These are phyloP conservation scores for Dynastes grantii DNA, from an alignment of 2,888 invertebrate species.

Conservation along the genomic window DNA sequence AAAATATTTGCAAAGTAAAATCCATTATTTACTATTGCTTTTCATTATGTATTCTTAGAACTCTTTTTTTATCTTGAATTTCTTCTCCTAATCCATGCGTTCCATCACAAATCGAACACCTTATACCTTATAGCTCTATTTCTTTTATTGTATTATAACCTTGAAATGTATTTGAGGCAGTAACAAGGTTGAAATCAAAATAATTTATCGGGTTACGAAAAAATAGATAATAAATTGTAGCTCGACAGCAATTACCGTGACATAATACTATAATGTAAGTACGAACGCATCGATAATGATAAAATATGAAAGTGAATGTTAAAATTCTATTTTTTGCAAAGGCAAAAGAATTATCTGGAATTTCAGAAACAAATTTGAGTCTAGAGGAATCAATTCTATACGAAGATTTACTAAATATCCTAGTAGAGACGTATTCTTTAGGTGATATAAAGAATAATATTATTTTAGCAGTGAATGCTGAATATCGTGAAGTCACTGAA, in stretches of 20 bases:
- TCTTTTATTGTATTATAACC: not conserved
- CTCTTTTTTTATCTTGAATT: too few relatives aligned
- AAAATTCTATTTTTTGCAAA: slow-evolving; percentile 92
- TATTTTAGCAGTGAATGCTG: slow-evolving; percentile 88
- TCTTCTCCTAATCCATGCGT: too few relatives aligned
- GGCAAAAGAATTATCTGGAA: slow-evolving; percentile 87
- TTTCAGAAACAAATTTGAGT: slow-evolving; percentile 73
- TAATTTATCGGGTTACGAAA: not conserved
- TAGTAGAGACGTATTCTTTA: slow-evolving; percentile 78
- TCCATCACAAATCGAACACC: too few relatives aligned
- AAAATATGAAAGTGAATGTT: slow-evolving; percentile 73
- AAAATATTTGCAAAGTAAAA: too few relatives aligned
- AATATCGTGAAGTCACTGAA: slow-evolving; percentile 77
- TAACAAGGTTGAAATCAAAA: not conserved
- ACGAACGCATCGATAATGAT: not conserved
- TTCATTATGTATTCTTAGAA: too few relatives aligned
- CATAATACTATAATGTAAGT: not conserved
- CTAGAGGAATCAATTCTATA: slow-evolving; percentile 74
- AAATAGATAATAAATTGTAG: not conserved
- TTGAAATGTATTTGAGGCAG: not conserved
- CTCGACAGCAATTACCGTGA: not conserved
- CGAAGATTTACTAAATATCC: slow-evolving; percentile 74
- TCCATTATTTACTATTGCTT: too few relatives aligned
- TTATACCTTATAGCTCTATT: too few relatives aligned
- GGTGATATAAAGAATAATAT: slow-evolving; percentile 79